Evolutionary conservation across 2,888 invertebrate genomes (phyloP), one percentile per base, ranked within the genome.

Genomic region (Cyclophora albipunctata): DNA sequence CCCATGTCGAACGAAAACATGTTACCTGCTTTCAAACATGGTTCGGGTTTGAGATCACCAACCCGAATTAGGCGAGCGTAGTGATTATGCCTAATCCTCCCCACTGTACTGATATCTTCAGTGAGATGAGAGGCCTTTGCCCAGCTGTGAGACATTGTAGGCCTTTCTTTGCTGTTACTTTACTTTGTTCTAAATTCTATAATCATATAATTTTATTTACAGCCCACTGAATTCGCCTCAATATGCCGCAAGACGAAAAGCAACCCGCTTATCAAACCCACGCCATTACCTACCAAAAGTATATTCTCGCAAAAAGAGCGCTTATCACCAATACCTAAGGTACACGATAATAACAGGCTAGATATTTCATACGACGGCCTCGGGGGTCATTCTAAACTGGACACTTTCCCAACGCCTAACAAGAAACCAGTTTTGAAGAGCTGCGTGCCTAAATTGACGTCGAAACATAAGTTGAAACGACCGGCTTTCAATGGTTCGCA

Each of bases 381-480:
- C 5, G 91, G 91, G 0, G 91, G 91, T 2, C 90, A 90, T 59
- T 90, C 89, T 0, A 91, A 86, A 64, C 66, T 81, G 3, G 90
- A 90, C 45, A 66, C 65, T 0, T 90, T 89, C 60, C 91, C 91
- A 0, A 70, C 67, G 2, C 78, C 81, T 0, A 68, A 56, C 3
- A 64, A 54, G 1, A 60, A 61, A 0, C 59, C 68, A 0, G 7
- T 42, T 7, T 7, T 66, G 0, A 78, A 72, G 35, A 70, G 58
- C 34, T 64, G 62, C 33, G 58, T 78, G 2, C 84, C 84, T 0
- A 81, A 73, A 43, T 35, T 83, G 7, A 66, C 75, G 0, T 65
- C 77, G 0, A 83, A 75, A 40, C 83, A 83, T 51, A 81, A 74
- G 50, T 54, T 83, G 6, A 81, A 72, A 55, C 60, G 74, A 33